phyloP scores from a whole-genome alignment of 2,797 vertebrate genomes.

The Lepilemur ruficaudatus region DNA sequence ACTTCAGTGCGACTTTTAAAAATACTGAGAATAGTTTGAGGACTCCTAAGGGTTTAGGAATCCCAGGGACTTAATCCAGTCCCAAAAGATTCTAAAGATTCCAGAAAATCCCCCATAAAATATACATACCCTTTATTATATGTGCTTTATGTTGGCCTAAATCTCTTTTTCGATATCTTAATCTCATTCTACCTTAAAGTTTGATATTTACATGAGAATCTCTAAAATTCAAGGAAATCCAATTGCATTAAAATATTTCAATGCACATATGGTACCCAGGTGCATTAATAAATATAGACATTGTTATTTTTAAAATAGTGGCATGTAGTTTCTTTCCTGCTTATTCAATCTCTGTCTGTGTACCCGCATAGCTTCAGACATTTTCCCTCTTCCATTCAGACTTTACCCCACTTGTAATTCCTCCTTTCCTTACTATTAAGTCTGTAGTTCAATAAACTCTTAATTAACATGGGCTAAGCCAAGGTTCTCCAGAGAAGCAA shows the following conservation, averaged over 20 bases:
- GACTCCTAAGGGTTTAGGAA: slow-evolving; percentile 62
- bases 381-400: not conserved
- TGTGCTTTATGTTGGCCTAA: slow-evolving; percentile 51
- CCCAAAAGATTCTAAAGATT: slow-evolving; percentile 58
- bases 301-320: slow-evolving; percentile 10
- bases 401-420: not conserved
- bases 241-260: slow-evolving; percentile 78
- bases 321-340: not conserved
- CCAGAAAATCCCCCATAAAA: slow-evolving; percentile 71
- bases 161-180: slow-evolving; percentile 60
- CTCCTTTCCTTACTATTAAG: not conserved
- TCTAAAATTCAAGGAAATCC: slow-evolving; percentile 64
- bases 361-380: not conserved
- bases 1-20: slow-evolving; percentile 26
- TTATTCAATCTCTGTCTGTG: not conserved
- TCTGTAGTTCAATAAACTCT: not conserved
- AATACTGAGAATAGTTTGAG: slow-evolving; percentile 54
- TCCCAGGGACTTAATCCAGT: slow-evolving; percentile 59
- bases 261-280: slow-evolving; percentile 73
- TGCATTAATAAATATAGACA: slow-evolving; percentile 61
- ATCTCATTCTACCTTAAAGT: slow-evolving; percentile 61
- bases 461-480: not conserved
- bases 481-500: not conserved
- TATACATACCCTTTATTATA: slow-evolving; percentile 49
- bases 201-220: slow-evolving; percentile 64